phyloP scores from a whole-genome alignment of 2,113 vertebrate genomes.

The Gymnorhina tibicen region DNA sequence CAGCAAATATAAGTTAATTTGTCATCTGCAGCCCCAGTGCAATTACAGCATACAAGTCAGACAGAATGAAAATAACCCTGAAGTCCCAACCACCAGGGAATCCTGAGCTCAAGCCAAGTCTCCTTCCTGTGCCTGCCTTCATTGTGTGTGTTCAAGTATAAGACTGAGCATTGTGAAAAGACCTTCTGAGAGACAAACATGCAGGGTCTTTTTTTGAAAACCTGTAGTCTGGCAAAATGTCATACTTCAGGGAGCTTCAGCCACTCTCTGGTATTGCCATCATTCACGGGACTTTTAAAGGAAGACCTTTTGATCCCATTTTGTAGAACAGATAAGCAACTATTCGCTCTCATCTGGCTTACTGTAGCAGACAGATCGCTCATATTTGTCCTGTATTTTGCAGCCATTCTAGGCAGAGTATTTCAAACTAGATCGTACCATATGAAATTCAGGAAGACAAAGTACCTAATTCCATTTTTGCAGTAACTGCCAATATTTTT shows the following conservation, averaged over 20 bases:
- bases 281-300: background rate
- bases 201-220: background rate
- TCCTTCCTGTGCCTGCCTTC: background rate
- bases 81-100: background rate
- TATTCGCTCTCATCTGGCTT: background rate
- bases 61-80: background rate
- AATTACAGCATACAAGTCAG: background rate
- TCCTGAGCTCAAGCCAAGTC: conserved; percentile 1
- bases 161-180: conserved; percentile 29
- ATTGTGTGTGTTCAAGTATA: conserved; percentile 10
- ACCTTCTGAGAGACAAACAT: conserved; percentile 14
- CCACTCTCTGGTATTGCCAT: background rate
- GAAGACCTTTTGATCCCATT: background rate
- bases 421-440: background rate
- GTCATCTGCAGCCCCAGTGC: background rate
- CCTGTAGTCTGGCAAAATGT: conserved; percentile 20
- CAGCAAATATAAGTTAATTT: background rate
- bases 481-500: background rate
- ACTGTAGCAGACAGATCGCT: background rate
- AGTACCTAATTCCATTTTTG: background rate
- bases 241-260: background rate
- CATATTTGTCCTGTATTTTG: background rate
- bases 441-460: background rate
- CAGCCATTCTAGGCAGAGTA: background rate
- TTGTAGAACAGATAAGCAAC: background rate